Evolutionary conservation across 2,113 vertebrate species (phyloP).

Genomic region (Ellobius talpinus): DNA sequence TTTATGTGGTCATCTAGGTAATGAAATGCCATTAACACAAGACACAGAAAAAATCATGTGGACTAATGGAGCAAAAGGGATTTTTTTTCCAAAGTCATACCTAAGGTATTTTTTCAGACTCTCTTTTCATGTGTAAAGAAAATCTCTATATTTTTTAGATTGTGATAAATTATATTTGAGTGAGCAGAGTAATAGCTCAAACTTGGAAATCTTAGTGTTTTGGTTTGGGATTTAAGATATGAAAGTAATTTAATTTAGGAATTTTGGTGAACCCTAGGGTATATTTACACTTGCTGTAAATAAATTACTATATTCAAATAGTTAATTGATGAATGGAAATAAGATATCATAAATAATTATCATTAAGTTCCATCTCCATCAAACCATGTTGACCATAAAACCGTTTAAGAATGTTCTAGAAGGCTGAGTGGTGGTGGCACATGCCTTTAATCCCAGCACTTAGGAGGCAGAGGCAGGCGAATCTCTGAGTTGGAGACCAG

Average conservation of each 20-base stretch:
- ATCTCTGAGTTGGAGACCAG: too few relatives aligned
- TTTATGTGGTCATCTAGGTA: not conserved
- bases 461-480: too few relatives aligned
- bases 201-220: constrained; percentile 1
- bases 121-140: not conserved
- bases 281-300: not conserved
- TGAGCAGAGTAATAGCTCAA: not conserved
- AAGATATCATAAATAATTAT: not conserved
- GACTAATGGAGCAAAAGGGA: not conserved
- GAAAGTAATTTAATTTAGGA: not conserved
- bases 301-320: not conserved
- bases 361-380: not conserved
- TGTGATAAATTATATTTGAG: not conserved
- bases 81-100: not conserved
- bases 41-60: not conserved
- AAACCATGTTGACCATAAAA: not conserved
- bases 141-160: not conserved
- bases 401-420: not conserved
- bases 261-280: not conserved
- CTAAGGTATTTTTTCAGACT: not conserved
- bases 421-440: too few relatives aligned
- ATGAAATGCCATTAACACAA: not conserved
- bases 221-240: not conserved
- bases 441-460: too few relatives aligned
- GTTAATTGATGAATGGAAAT: not conserved